These are phyloP conservation scores for Ephydatia muelleri DNA, from an alignment of 37 sponge, comb jelly and placozoan species.

Conservation along the genomic window DNA sequence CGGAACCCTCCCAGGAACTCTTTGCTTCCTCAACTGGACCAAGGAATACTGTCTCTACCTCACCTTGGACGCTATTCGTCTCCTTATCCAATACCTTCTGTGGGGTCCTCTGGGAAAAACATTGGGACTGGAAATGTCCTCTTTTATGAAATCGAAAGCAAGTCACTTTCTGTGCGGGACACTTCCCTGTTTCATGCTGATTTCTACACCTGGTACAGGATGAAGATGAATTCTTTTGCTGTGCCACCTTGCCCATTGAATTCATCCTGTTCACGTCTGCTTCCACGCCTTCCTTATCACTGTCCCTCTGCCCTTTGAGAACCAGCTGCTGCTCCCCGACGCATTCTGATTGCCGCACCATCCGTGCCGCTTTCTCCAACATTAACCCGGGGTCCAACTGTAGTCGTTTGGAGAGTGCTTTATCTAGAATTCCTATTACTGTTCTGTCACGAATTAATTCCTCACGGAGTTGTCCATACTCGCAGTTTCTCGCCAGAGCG, in stretches of 20 bases:
- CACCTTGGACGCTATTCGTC: neutral
- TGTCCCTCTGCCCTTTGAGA: no score
- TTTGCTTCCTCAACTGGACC: neutral
- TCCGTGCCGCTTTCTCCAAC: neutral
- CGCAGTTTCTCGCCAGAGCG: neutral
- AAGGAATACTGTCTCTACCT: neutral
- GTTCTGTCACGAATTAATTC: neutral
- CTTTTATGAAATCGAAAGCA: neutral
- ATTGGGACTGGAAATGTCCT: neutral
- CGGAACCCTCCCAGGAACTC: neutral
- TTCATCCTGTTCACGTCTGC: no score
- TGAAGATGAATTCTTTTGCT: no score
- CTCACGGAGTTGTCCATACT: slow-evolving; percentile 1
- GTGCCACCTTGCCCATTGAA: neutral
- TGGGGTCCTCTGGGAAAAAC: neutral
- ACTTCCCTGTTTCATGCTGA: no score
- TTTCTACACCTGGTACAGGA: neutral
- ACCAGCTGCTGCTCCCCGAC: no score
- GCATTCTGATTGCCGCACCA: no score
- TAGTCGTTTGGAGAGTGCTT: neutral
- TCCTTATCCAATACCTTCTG: neutral
- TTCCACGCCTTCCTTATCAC: no score
- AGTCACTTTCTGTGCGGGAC: neutral
- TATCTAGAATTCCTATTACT: slow-evolving; percentile 2
- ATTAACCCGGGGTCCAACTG: neutral